Base-by-base conservation (phyloP, 2,113 vertebrate genomes). In the Myotis davidii region DNA sequence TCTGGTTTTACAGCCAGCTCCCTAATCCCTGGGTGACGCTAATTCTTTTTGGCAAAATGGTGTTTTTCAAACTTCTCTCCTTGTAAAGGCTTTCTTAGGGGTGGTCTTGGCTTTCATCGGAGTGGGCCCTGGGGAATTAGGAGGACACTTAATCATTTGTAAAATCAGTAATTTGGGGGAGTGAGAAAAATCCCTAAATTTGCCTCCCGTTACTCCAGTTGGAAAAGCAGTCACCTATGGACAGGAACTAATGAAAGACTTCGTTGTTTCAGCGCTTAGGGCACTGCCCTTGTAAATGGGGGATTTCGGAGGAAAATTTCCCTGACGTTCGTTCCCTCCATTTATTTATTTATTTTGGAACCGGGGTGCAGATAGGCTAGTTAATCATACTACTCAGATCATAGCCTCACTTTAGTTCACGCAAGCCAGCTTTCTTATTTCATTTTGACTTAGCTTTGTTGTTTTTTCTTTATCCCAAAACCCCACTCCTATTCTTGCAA, bases 71-170 rank as follows among this genome's bases (percentile, higher is more conserved):
- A 88, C 78, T 94, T 85, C 39, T 94, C 42, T 92, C 83, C 29
- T 84, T 45, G 45, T 91, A 94, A 83, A 65, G 82, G 73, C 69
- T 83, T 93, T 94, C 87, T 65, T 59, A 88, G 67, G 85, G 97
- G 95, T 96, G 96, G 97, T 96, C 96, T 94, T 88, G 69, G 69
- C 45, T 94, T 97, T 97, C 73, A 91, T 96, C 54, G 87, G 61
- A 94, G 52, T 21, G 45, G 23, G 56, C 73, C 94, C 23, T 9
- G 25, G 73, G 52, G 73, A 93, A 56, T 9, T 56, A 94, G 84
- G 52, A 77, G 42, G 84, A 87, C 61, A 78, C 23, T 94, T 93
- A 79, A 96, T 93, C 95, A 95, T 90, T 67, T 82, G 48, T 88
- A 72, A 96, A 70, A 94, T 85, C 61, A 21, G 65, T 72, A 56